These are phyloP conservation scores for Hirtodrosophila cameraria DNA, from an alignment of 2,888 invertebrate genomes.

Conservation along the genomic window DNA sequence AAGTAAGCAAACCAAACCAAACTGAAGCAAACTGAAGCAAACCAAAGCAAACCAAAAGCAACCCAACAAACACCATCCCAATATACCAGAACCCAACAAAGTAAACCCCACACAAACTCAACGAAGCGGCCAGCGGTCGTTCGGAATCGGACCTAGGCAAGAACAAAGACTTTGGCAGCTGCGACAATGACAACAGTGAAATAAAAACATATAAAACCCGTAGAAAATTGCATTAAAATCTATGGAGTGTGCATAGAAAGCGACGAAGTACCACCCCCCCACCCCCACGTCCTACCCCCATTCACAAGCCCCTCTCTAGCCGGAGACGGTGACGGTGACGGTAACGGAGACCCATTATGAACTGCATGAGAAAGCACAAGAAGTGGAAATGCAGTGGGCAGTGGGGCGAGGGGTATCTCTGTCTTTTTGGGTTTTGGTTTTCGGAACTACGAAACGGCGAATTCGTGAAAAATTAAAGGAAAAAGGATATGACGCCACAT, in stretches of 20 bases:
- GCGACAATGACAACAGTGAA: slow-evolving; percentile 74
- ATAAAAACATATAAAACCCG: slow-evolving; percentile 73
- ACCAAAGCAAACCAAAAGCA: slow-evolving; percentile 4
- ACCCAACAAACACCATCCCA: slow-evolving; percentile 19
- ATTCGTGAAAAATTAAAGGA: slow-evolving; percentile 80
- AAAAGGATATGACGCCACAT: slow-evolving; percentile 80
- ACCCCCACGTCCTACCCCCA: background rate
- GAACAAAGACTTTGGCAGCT: slow-evolving; percentile 80
- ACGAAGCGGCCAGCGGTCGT: slow-evolving; percentile 39
- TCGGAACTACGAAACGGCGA: slow-evolving; percentile 79
- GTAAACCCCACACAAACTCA: slow-evolving; percentile 14
- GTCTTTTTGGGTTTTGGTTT: slow-evolving; percentile 54
- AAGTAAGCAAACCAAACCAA: slow-evolving; percentile 31
- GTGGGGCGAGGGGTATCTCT: background rate
- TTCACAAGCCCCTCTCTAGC: background rate
- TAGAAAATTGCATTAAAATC: slow-evolving; percentile 80
- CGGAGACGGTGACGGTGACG: slow-evolving; percentile 4
- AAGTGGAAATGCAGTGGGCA: slow-evolving; percentile 24
- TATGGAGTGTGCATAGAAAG: slow-evolving; percentile 79
- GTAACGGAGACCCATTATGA: slow-evolving; percentile 51
- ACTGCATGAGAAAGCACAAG: slow-evolving; percentile 46
- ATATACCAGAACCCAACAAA: background rate
- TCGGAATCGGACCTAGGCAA: slow-evolving; percentile 49
- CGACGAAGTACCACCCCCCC: slow-evolving; percentile 22
- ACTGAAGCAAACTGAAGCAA: too few species aligned